phyloP scores from a whole-genome alignment of 2,113 vertebrate species.

The Hemibagrus wyckioides region DNA sequence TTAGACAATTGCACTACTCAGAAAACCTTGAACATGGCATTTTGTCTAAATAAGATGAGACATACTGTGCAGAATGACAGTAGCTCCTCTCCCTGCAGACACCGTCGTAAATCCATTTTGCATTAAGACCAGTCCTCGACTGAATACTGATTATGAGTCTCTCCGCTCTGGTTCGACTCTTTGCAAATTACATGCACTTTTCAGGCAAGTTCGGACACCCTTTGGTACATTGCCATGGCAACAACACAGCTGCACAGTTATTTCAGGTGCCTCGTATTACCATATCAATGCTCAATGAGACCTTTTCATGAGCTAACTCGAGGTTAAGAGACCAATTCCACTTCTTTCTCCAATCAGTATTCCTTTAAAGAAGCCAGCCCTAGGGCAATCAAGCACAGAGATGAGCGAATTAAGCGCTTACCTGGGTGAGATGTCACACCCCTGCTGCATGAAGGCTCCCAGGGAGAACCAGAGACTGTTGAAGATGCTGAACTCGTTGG shows the following conservation, averaged over 20 bases:
- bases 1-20: background rate
- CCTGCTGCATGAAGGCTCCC: conserved; percentile 99
- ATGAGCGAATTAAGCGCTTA: conserved; percentile 63
- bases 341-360: background rate
- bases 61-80: conserved; percentile 31
- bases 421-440: conserved; percentile 99
- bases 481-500: conserved; percentile 99
- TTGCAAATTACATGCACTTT: conserved; percentile 40
- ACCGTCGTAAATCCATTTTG: conserved; percentile 28
- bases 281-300: conserved; percentile 36
- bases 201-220: conserved; percentile 28
- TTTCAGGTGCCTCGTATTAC: conserved; percentile 50
- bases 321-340: conserved; percentile 39
- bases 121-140: conserved; percentile 25
- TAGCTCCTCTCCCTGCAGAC: background rate
- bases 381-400: conserved; percentile 19
- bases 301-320: conserved; percentile 39
- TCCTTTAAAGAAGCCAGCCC: conserved; percentile 27
- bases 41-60: conserved; percentile 10
- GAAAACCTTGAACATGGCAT: background rate
- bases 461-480: conserved; percentile 99
- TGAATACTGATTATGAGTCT: conserved; percentile 30
- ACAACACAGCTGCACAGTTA: conserved; percentile 40
- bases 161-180: conserved; percentile 13
- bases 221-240: conserved; percentile 51